Evolutionary conservation across 2,888 invertebrate species (phyloP), one percentile per base, ranked within the genome.

Genomic region (Oegoconia quadripuncta): DNA sequence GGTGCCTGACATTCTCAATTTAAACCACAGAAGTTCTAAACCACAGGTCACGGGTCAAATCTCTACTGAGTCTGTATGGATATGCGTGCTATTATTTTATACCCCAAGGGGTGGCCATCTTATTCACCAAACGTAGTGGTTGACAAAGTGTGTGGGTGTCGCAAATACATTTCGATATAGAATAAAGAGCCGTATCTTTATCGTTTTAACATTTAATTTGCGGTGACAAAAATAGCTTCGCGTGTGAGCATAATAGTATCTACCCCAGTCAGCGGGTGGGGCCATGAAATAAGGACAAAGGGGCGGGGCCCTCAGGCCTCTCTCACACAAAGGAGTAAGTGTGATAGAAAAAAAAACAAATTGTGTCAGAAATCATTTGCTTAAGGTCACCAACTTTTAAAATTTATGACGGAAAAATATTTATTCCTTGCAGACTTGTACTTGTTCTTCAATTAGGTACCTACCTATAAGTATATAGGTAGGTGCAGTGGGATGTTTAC

Each of bases 1-100:
- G 14, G 89, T 56, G 16, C 71, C 72, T 6, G 86, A 77, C 86
- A 87, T 86, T 16, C 18, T 47, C 3, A n/a, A n/a, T n/a, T n/a
- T 27, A 7, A 13, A 3, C 14, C 2, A 13, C 12, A 11, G 27
- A 12, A 12, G 3, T 13, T 12, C 20, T 20, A 11, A 23, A 17
- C 35, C 26, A 9, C 18, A 28, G 9, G 8, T 35, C 23, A 37
- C 42, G 49, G 18, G 11, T 16, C 15, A 37, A 29, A 37, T 41
- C 37, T 36, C 25, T 31, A 81, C 73, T 83, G 74, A 64, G 55
- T 45, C 36, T 40, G 35, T 37, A 42, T 44, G 34, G 35, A 44
- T 8, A 34, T 44, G 41, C 39, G 57, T 44, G 42, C 55, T 57
- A 64, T 66, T 61, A 66, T 74, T 82, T 81, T 83, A 82, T 81